Conservation (phyloP, 2,888 invertebrate genomes). For the Malthinus seriepunctatus region DNA sequence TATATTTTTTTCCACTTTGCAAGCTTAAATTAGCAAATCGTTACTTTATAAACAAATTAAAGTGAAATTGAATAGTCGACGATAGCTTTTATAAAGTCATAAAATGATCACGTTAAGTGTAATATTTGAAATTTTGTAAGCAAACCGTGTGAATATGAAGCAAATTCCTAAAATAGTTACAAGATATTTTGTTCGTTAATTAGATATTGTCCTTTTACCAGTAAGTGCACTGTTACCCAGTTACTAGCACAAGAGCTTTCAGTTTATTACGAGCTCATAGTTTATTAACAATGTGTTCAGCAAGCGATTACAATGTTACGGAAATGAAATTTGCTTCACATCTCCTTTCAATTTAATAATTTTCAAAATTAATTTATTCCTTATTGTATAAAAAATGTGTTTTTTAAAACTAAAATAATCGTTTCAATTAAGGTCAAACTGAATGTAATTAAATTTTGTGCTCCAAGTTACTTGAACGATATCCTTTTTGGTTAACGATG, state of each 20-base stretch:
- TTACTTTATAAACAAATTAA: not conserved
- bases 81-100: not conserved
- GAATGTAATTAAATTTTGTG: conserved; percentile 3
- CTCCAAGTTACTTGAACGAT: conserved; percentile 2
- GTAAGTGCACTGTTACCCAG: not conserved
- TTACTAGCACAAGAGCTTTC: not conserved
- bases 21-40: too few species aligned
- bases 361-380: too few species aligned
- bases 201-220: not conserved
- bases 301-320: not conserved
- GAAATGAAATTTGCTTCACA: too few species aligned
- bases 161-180: conserved; percentile 1
- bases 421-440: conserved; percentile 1
- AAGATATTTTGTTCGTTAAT: not conserved
- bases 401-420: not conserved
- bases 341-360: too few species aligned
- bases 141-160: not conserved
- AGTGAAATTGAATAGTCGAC: not conserved
- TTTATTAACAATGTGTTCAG: conserved; percentile 1
- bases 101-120: not conserved
- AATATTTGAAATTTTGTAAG: not conserved
- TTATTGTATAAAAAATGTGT: not conserved
- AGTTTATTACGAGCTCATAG: conserved; percentile 1
- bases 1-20: not conserved
- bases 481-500: conserved; percentile 6